Base-by-base conservation (phyloP, 2,113 vertebrate species). In the Bos javanicus region DNA sequence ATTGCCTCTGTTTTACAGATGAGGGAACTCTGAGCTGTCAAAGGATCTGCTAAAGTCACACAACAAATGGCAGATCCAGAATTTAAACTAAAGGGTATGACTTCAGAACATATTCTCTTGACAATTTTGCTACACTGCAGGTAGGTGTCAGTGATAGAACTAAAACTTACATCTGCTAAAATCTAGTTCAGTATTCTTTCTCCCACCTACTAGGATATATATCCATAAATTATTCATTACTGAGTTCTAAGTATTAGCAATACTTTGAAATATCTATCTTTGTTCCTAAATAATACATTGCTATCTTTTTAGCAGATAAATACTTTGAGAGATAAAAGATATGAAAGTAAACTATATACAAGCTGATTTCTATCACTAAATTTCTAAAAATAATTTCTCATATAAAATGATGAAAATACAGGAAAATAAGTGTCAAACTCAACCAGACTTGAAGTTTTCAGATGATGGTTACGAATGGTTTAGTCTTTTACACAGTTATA, bases 231-330 rank as follows among this genome's bases (percentile, higher is more conserved):
- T 93, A 96, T 97, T 97, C 88, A 97, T 91, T 86, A 89, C 56
- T 91, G 84, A 36, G 33, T 71, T 97, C 81, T 95, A 93, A 93
- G 95, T 95, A 74, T 48, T 94, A 76, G 36, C 71, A 76, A 76
- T 76, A 80, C 60, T 95, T 95, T 93, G 82, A 50, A 97, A 93
- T 62, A 93, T 62, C 67, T 26, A 62, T 84, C 36, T 95, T 84
- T 91, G 46, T 91, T 93, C 36, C 23, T 97, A 91, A 97, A 95
- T 95, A 95, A 95, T 71, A 94, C 7, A 97, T 94, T 96, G 93
- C 88, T 52, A 96, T 60, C 14, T 76, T 94, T 88, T 96, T 43
- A 95, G 67, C 25, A 90, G 50, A 60, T 90, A 96, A 46, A 88
- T 97, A 56, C 96, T 90, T 82, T 88, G 23, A 95, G 94, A 90